Percentiles rank a stretch among this genome's conserved stretches.
Evolutionary conservation across 2,113 vertebrate species (phyloP).

Genomic region (Cygnus buccinator): DNA sequence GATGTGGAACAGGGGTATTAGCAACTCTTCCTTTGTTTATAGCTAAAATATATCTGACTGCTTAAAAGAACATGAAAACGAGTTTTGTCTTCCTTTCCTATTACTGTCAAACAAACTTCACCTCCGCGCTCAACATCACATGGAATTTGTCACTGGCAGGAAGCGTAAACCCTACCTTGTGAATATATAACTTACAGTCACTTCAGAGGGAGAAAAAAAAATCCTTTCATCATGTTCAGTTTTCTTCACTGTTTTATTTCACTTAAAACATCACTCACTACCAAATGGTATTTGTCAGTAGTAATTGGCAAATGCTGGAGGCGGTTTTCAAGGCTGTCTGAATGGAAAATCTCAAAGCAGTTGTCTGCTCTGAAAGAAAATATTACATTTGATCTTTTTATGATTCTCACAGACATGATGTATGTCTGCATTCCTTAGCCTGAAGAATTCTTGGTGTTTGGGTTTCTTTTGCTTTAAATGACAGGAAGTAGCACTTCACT

Average conservation of each 20-base stretch:
- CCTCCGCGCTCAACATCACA: constrained; percentile 51
- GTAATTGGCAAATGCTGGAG: constrained; percentile 72
- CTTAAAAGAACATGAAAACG: constrained; percentile 49
- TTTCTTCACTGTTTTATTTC: constrained; percentile 76
- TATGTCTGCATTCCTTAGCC: constrained; percentile 76
- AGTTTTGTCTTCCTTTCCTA: constrained; percentile 66
- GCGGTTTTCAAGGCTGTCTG: constrained; percentile 71
- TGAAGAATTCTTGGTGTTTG: constrained; percentile 67
- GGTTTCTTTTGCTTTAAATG: constrained; percentile 46
- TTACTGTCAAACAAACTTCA: constrained; percentile 69
- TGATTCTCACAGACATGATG: constrained; percentile 76
- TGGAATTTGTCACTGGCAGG: constrained; percentile 66
- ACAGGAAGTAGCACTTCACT: constrained; percentile 68
- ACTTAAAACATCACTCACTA: constrained; percentile 73
- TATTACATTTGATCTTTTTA: constrained; percentile 79
- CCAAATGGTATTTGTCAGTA: constrained; percentile 81
- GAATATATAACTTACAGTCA: constrained; percentile 66
- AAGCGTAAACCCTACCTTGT: constrained; percentile 45
- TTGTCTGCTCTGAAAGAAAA: constrained; percentile 78
- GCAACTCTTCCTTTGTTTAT: constrained; percentile 58
- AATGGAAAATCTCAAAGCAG: constrained; percentile 76
- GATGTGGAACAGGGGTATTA: constrained; percentile 17
- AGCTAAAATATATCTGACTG: constrained; percentile 45
- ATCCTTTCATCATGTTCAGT: constrained; percentile 76
- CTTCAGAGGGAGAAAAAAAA: constrained; percentile 67